Evolutionary conservation across 2,888 invertebrate species (phyloP).

Genomic region (Epiperipatus broadwayi): DNA sequence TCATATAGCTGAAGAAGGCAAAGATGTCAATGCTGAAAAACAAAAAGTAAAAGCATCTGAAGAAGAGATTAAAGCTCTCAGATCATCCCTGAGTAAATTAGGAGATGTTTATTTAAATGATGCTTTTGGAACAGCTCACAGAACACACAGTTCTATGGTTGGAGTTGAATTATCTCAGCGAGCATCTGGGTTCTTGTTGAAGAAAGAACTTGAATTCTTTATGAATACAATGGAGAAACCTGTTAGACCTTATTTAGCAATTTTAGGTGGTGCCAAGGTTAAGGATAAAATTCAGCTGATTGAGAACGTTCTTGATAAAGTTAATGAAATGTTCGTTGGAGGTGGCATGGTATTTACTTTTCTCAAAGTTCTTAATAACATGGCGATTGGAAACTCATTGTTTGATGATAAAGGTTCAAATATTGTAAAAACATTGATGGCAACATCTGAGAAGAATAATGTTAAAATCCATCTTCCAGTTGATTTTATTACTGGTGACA

Average conservation of each 20-base stretch:
- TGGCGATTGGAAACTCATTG: constrained; percentile 88
- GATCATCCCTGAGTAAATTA: constrained; percentile 67
- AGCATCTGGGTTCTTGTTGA: constrained; percentile 84
- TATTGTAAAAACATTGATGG: constrained; percentile 68
- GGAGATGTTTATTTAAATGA: constrained; percentile 99
- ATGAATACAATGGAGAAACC: constrained; percentile 92
- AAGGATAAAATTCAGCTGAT: constrained; percentile 96
- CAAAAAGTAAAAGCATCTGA: constrained; percentile 78
- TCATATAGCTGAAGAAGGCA: constrained; percentile 95
- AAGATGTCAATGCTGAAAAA: constrained; percentile 75
- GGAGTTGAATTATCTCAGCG: constrained; percentile 76
- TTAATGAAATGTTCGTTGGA: constrained; percentile 97
- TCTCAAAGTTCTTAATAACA: constrained; percentile 68
- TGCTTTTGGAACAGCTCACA: constrained; percentile 90
- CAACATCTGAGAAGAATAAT: constrained; percentile 75
- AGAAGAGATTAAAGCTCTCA: constrained; percentile 63
- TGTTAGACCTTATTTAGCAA: constrained; percentile 82
- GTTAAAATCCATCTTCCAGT: constrained; percentile 83
- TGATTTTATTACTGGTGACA: constrained; percentile 85
- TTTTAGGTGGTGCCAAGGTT: constrained; percentile 92
- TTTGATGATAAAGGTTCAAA: constrained; percentile 91
- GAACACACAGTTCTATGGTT: constrained; percentile 84
- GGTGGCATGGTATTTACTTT: constrained; percentile 99
- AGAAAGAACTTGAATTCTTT: constrained; percentile 92
- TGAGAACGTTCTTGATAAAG: constrained; percentile 89